Evolutionary conservation across 2,797 vertebrate species (phyloP).

Genomic region (Rhinatrema bivittatum): DNA sequence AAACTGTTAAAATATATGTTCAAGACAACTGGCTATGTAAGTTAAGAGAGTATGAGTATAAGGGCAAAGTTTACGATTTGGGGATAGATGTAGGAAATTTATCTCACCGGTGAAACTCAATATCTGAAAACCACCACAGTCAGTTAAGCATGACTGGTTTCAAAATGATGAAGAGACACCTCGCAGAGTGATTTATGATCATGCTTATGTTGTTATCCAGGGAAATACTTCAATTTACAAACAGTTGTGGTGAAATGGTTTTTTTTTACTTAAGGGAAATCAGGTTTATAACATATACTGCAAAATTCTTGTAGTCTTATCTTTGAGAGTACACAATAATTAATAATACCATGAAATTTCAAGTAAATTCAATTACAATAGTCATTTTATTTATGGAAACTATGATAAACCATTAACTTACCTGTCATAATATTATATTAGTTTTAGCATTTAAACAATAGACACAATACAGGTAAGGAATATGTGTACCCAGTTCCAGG

Average conservation of each 20-base stretch:
- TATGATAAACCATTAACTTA: not conserved
- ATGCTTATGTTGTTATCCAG: not conserved
- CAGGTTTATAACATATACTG: not conserved
- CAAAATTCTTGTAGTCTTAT: not conserved
- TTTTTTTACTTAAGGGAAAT: constrained; percentile 9
- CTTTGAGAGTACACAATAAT: not conserved
- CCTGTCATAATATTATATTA: rapidly evolving
- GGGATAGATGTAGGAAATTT: no score
- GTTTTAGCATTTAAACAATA: not conserved
- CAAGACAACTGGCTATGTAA: no score
- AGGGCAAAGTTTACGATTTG: no score
- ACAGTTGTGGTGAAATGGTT: not conserved
- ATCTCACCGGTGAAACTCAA: rapidly evolving
- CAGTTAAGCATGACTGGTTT: not conserved
- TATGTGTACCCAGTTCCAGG: no score
- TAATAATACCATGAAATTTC: not conserved
- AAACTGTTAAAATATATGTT: no score
- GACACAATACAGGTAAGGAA: no score
- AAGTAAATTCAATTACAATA: not conserved
- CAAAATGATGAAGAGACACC: constrained; percentile 3
- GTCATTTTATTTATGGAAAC: not conserved
- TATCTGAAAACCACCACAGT: not conserved
- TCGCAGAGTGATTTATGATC: constrained; percentile 1
- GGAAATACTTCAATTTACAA: constrained; percentile 2
- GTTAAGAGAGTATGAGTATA: no score